phyloP scores from a whole-genome alignment of 2,113 vertebrate genomes.

The Myotis brandtii region DNA sequence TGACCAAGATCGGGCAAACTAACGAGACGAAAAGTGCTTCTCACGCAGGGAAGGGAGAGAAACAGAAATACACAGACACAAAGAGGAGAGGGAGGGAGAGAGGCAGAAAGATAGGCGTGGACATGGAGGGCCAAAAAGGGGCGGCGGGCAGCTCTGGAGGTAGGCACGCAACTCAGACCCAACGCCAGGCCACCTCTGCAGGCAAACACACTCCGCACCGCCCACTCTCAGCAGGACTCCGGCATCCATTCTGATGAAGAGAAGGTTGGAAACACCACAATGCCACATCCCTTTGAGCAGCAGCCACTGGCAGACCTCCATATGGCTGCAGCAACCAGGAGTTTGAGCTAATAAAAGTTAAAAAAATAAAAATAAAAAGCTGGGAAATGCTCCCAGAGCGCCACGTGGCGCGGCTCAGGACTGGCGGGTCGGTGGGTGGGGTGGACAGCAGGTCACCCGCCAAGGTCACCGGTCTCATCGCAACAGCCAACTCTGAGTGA shows the following conservation, averaged over 20 bases:
- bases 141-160: not conserved
- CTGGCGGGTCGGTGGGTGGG: not conserved
- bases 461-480: not conserved
- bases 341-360: constrained; percentile 72
- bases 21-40: not conserved
- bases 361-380: constrained; percentile 45
- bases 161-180: rapidly evolving
- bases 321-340: constrained; percentile 67
- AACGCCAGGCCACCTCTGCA: not conserved
- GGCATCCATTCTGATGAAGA: constrained; percentile 17
- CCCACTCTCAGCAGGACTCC: not conserved
- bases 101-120: not conserved
- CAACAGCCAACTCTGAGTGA: not conserved
- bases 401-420: constrained; percentile 53
- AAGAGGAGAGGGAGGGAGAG: not conserved
- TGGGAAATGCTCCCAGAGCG: constrained; percentile 69
- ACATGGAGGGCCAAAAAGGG: not conserved
- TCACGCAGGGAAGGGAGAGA: not conserved
- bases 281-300: constrained; percentile 62
- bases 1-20: not conserved
- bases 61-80: not conserved
- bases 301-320: constrained; percentile 65
- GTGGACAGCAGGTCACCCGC: not conserved
- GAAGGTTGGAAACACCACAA: constrained; percentile 72
- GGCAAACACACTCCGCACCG: not conserved